These are phyloP conservation scores for Oryzias celebensis DNA, from an alignment of 2,113 vertebrate species.

Conservation along the genomic window DNA sequence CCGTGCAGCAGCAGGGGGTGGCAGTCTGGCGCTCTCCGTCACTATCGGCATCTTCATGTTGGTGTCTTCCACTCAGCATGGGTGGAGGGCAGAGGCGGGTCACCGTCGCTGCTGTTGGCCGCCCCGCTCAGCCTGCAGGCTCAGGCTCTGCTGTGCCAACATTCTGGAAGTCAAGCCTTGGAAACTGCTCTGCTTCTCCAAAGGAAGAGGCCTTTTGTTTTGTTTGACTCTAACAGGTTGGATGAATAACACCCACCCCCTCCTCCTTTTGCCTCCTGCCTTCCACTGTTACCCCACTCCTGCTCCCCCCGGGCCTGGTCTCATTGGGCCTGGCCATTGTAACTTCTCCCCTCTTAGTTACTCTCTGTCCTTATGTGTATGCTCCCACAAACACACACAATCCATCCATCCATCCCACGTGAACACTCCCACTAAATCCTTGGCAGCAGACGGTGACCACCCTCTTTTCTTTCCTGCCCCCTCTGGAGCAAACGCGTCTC, in stretches of 20 bases:
- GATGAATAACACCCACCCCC: slow-evolving; percentile 57
- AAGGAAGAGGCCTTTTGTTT: slow-evolving; percentile 71
- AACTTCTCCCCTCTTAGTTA: slow-evolving; percentile 67
- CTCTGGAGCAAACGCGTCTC: slow-evolving; percentile 73
- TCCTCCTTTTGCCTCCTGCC: slow-evolving; percentile 34
- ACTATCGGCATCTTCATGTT: slow-evolving; percentile 32
- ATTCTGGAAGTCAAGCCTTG: slow-evolving; percentile 75
- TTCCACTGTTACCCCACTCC: slow-evolving; percentile 56
- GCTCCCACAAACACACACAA: slow-evolving; percentile 37
- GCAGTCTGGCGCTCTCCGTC: slow-evolving; percentile 47
- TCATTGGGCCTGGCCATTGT: slow-evolving; percentile 64
- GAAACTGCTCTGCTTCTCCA: slow-evolving; percentile 68
- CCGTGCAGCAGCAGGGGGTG: slow-evolving; percentile 39
- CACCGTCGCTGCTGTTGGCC: slow-evolving; percentile 49
- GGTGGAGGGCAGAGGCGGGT: slow-evolving; percentile 60
- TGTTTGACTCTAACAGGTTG: slow-evolving; percentile 76
- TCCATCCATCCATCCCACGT: slow-evolving; percentile 64
- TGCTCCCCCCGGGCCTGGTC: slow-evolving; percentile 49
- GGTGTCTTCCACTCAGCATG: slow-evolving; percentile 55
- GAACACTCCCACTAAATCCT: slow-evolving; percentile 75
- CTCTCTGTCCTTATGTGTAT: slow-evolving; percentile 39
- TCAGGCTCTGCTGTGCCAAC: slow-evolving; percentile 52
- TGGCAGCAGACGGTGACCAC: slow-evolving; percentile 82
- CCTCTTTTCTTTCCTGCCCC: slow-evolving; percentile 77
- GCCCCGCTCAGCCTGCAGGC: slow-evolving; percentile 48